These are phyloP conservation scores for Drosophila eugracilis DNA, from an alignment of 1,140 invertebrate genomes.

Conservation along the genomic window DNA sequence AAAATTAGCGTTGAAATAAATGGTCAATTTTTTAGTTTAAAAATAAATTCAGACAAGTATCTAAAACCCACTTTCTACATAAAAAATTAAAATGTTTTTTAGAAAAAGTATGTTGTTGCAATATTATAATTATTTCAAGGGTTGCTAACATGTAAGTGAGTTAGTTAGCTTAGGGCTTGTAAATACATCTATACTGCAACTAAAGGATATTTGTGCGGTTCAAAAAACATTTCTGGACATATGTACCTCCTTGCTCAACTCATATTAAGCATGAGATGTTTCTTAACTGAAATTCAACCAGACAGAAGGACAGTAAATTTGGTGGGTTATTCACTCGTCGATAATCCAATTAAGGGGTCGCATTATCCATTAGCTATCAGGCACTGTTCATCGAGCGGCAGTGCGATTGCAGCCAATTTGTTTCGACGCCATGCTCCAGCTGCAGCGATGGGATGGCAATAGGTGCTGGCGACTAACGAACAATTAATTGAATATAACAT, in stretches of 20 bases:
- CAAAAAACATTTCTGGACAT: neutral
- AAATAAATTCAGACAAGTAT: too few relatives aligned
- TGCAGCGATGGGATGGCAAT: slow-evolving; percentile 23
- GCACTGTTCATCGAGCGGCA: slow-evolving; percentile 33
- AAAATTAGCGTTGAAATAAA: too few relatives aligned
- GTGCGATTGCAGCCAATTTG: slow-evolving; percentile 54
- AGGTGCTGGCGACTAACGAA: slow-evolving; percentile 58
- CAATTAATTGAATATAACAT: slow-evolving; percentile 78
- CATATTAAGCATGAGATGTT: neutral
- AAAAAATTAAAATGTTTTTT: too few relatives aligned
- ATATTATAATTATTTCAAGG: too few relatives aligned
- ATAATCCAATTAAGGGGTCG: slow-evolving; percentile 68
- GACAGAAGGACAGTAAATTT: slow-evolving; percentile 16
- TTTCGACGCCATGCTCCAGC: slow-evolving; percentile 18
- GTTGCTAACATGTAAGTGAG: too few relatives aligned
- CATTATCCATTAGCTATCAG: slow-evolving; percentile 68
- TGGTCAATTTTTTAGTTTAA: too few relatives aligned
- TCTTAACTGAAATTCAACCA: slow-evolving; percentile 39
- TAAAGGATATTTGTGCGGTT: too few relatives aligned
- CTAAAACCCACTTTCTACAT: too few relatives aligned
- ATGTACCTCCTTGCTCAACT: neutral
- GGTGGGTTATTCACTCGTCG: slow-evolving; percentile 34
- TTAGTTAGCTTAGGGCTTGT: too few relatives aligned
- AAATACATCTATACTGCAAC: too few relatives aligned
- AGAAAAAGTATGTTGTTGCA: too few relatives aligned